A percentile compares a stretch with the other conserved stretches of the same genome.
Evolutionary conservation across 2,888 invertebrate species (phyloP).

Genomic region (Gryllus longicercus): DNA sequence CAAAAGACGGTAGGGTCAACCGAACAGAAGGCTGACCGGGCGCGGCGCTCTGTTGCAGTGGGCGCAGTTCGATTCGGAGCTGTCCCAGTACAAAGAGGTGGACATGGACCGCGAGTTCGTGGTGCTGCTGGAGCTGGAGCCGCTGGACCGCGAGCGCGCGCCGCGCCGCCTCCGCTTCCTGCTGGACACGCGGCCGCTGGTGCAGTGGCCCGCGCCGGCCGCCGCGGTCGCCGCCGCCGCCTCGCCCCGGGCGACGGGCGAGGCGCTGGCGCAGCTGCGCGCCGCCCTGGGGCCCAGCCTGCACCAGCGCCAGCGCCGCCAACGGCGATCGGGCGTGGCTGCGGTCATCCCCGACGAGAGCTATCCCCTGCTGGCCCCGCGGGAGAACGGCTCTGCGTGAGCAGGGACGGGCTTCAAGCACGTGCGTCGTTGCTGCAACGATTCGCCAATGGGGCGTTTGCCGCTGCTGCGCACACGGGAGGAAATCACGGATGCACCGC

Average conservation of each 20-base stretch:
- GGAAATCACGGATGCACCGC: too few relatives aligned
- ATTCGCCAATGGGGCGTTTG: too few relatives aligned
- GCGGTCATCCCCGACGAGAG: not conserved
- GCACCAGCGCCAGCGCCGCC: not conserved
- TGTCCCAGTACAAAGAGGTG: not conserved
- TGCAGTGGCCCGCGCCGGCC: not conserved
- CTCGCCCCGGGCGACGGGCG: too few relatives aligned
- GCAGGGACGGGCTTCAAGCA: too few relatives aligned
- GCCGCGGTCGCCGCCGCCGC: not conserved
- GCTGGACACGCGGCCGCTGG: slow-evolving; percentile 6
- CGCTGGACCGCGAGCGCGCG: not conserved
- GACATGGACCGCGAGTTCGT: not conserved
- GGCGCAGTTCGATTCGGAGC: not conserved
- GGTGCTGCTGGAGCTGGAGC: not conserved
- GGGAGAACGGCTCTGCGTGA: too few relatives aligned
- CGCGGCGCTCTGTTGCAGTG: too few relatives aligned
- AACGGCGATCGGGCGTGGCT: not conserved
- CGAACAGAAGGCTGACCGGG: too few relatives aligned
- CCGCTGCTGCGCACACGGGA: too few relatives aligned
- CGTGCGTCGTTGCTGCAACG: too few relatives aligned
- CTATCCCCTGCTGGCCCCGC: not conserved
- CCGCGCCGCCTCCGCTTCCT: not conserved
- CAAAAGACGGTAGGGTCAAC: too few relatives aligned
- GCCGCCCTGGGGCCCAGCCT: not conserved
- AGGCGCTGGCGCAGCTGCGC: not conserved